Evolutionary conservation across 2,113 vertebrate species (phyloP), one percentile per base, ranked within the genome.

Genomic region (Cynopterus brachyotis): DNA sequence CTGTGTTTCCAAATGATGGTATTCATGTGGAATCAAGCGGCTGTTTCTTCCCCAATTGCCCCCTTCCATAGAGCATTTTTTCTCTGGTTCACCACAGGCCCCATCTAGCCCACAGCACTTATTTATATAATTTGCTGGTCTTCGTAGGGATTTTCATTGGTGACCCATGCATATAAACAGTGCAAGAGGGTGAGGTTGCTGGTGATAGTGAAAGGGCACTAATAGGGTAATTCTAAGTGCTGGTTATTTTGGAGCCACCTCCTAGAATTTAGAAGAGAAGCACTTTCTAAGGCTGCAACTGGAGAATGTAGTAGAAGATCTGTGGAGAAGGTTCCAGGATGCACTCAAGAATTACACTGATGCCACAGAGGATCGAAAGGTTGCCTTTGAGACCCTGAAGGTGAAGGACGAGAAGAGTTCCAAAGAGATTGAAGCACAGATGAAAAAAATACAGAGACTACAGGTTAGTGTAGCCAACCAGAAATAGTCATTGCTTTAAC

Each of bases 181-280:
- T 45, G 70, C 19, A 35, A 28, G 45, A 83, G 60, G 59, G 47
- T n/a, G 22, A 66, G 76, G 35, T 66, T 72, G 28, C 35, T 79
- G n/a, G 62, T 53, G 13, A 57, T 53, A 60, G 72, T 57, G 30
- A 93, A 75, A 50, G 42, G 57, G 45, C 40, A 5, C 24, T 55
- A 37, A 30, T 0, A 75, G 26, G 2, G 4, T 81, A 30, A 50
- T 28, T 59, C 60, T 20, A 81, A 96, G 16, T 66, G 50, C 67
- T 94, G 60, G 32, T 59, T 94, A 59, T 88, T 79, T 84, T 55
- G 82, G 94, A 45, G 40, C 22, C 53, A 62, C 84, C 95, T 89
- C 94, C 94, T 98, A 99, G 99, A 98, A 98, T 95, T 97, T 98
- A 92, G 98, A 99, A 97, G 99, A 99, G 92, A 98, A 99, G 98